phyloP scores from a whole-genome alignment of 2,113 vertebrate genomes.

The Atrichornis clamosus region DNA sequence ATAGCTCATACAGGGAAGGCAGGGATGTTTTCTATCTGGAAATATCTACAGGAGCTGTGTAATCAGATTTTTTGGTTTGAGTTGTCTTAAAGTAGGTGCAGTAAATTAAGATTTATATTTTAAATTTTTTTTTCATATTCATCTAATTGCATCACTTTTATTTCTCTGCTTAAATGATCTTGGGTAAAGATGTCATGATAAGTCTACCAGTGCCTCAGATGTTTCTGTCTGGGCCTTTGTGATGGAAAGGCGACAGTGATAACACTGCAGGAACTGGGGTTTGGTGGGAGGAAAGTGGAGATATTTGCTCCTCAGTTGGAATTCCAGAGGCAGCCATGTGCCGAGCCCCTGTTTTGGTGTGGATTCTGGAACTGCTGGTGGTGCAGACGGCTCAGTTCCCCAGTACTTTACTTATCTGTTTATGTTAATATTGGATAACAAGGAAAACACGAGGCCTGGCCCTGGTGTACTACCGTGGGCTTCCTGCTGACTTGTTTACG shows the following conservation, averaged over 20 bases:
- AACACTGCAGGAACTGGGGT: rapidly evolving
- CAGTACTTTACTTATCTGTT: not conserved
- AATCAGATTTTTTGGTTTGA: not conserved
- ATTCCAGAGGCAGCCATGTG: rapidly evolving
- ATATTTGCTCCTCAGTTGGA: not conserved
- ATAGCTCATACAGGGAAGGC: not conserved
- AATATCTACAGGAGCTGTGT: not conserved
- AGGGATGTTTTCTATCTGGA: not conserved
- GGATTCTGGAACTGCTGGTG: not conserved
- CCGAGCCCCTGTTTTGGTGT: rapidly evolving
- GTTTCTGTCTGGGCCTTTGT: not conserved
- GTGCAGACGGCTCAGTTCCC: not conserved
- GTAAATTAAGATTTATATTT: not conserved
- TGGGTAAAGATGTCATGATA: rapidly evolving
- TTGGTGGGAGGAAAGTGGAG: not conserved
- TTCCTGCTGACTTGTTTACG: constrained; percentile 36
- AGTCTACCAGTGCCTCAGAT: not conserved
- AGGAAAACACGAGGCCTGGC: constrained; percentile 13
- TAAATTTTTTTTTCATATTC: not conserved
- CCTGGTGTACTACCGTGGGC: not conserved
- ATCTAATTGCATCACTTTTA: not conserved
- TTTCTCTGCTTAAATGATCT: not conserved
- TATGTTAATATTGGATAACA: not conserved
- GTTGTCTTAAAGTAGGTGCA: not conserved
- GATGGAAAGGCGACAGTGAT: not conserved